Evolutionary conservation across 2,888 invertebrate genomes (phyloP).

Genomic region (Ferrisia virgata): DNA sequence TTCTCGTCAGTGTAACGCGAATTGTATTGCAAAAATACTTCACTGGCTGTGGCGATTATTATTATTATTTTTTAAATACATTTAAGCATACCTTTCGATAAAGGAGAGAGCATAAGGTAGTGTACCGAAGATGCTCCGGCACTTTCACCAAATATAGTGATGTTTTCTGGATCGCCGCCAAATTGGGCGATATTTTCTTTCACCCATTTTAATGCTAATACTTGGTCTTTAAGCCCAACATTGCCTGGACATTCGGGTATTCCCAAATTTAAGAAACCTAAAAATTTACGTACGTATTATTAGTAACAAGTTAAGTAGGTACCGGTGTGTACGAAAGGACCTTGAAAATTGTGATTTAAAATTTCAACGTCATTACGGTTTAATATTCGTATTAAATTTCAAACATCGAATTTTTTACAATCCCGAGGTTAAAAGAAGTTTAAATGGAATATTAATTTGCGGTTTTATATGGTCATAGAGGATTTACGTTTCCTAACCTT

Average conservation of each 20-base stretch:
- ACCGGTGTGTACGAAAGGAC: too few relatives aligned
- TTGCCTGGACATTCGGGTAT: conserved; percentile 47
- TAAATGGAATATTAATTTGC: too few relatives aligned
- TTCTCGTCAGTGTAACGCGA: not conserved
- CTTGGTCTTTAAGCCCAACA: conserved; percentile 59
- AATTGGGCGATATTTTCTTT: conserved; percentile 59
- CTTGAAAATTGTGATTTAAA: too few relatives aligned
- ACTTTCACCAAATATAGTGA: conserved; percentile 55
- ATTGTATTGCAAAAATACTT: too few relatives aligned
- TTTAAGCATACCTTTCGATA: conserved; percentile 36
- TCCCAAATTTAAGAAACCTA: conserved; percentile 47
- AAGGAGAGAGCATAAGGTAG: conserved; percentile 45
- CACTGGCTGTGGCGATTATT: too few relatives aligned
- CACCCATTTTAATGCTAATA: conserved; percentile 61
- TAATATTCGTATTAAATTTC: too few relatives aligned
- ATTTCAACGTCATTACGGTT: too few relatives aligned
- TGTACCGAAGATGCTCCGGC: conserved; percentile 47
- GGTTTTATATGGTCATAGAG: too few relatives aligned
- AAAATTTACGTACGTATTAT: not conserved
- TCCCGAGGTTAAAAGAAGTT: too few relatives aligned
- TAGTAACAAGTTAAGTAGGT: too few relatives aligned
- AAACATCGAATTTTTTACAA: too few relatives aligned
- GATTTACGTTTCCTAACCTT: too few relatives aligned
- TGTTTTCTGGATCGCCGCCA: conserved; percentile 59
- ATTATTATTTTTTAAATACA: not conserved